A percentile compares a stretch with the other conserved stretches of the same genome.
Evolutionary conservation across 2,888 invertebrate species (phyloP).

Genomic region (Macrostomum cliftonense): DNA sequence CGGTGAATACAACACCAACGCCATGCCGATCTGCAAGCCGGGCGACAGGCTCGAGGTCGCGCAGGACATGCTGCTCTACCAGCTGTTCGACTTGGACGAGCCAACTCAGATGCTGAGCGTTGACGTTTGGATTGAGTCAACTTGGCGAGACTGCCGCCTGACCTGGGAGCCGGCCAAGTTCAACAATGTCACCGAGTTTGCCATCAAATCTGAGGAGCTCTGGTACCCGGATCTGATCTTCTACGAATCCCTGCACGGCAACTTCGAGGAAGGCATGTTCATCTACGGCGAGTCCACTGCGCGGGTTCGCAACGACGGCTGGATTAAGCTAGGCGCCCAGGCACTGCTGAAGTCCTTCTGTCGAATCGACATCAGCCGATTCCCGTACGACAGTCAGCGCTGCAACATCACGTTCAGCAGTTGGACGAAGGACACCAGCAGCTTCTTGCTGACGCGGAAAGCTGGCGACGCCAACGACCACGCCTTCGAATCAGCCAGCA

Average conservation of each 20-base stretch:
- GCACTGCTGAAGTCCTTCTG: slow-evolving; percentile 10
- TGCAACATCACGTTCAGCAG: slow-evolving; percentile 10
- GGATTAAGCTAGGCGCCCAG: slow-evolving; percentile 8
- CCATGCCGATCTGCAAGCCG: slow-evolving; percentile 5
- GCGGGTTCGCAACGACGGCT: slow-evolving; percentile 7
- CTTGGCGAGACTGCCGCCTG: slow-evolving; percentile 8
- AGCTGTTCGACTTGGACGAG: slow-evolving; percentile 9
- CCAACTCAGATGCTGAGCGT: slow-evolving; percentile 11
- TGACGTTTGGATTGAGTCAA: slow-evolving; percentile 10
- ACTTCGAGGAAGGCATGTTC: slow-evolving; percentile 11
- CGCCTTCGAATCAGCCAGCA: slow-evolving; percentile 7
- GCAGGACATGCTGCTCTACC: slow-evolving; percentile 11
- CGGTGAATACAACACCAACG: background rate
- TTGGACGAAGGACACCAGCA: slow-evolving; percentile 8
- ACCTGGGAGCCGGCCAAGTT: slow-evolving; percentile 6
- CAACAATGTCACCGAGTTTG: slow-evolving; percentile 5
- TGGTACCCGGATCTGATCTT: slow-evolving; percentile 9
- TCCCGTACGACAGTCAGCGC: slow-evolving; percentile 8
- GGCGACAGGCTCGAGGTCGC: background rate
- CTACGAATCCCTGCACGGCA: slow-evolving; percentile 10
- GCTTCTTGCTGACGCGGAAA: slow-evolving; percentile 4
- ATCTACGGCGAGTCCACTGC: slow-evolving; percentile 9
- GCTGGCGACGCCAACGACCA: slow-evolving; percentile 6
- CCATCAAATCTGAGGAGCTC: slow-evolving; percentile 6
- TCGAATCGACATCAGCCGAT: slow-evolving; percentile 7